Conservation (phyloP, 2,888 invertebrate species). For the Oscheius sp. region DNA sequence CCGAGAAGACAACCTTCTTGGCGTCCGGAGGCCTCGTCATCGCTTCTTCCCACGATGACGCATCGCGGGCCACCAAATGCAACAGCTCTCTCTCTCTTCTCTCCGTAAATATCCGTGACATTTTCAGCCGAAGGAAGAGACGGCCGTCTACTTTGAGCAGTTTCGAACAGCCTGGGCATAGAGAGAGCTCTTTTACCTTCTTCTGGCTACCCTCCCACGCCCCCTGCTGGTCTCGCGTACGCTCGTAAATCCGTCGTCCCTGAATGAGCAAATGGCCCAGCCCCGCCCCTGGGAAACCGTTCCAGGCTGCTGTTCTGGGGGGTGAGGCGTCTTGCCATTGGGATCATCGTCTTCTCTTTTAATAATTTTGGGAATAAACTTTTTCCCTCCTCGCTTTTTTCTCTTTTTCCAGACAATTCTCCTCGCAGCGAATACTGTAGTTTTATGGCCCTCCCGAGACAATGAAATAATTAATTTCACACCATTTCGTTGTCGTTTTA, state of each 20-base stretch:
- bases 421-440: not conserved
- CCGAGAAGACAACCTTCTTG: too few species aligned
- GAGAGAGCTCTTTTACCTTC: too few species aligned
- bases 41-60: not conserved
- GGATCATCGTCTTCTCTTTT: too few species aligned
- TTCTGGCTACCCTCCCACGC: conserved; percentile 11
- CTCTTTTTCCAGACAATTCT: too few species aligned
- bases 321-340: too few species aligned
- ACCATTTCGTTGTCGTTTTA: too few species aligned
- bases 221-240: conserved; percentile 1
- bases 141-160: conserved; percentile 29
- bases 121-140: conserved; percentile 27
- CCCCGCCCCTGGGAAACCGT: conserved; percentile 22
- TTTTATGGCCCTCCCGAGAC: not conserved
- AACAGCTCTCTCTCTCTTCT: not conserved
- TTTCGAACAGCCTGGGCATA: conserved; percentile 28
- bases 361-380: too few species aligned
- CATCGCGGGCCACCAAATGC: not conserved
- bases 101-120: not conserved
- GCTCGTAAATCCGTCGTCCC: conserved; percentile 25
- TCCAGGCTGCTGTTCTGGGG: too few species aligned
- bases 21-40: not conserved
- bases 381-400: too few species aligned
- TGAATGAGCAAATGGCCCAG: conserved; percentile 23
- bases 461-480: too few species aligned